Base-by-base conservation (phyloP, 2,113 vertebrate species). In the Struthio camelus region DNA sequence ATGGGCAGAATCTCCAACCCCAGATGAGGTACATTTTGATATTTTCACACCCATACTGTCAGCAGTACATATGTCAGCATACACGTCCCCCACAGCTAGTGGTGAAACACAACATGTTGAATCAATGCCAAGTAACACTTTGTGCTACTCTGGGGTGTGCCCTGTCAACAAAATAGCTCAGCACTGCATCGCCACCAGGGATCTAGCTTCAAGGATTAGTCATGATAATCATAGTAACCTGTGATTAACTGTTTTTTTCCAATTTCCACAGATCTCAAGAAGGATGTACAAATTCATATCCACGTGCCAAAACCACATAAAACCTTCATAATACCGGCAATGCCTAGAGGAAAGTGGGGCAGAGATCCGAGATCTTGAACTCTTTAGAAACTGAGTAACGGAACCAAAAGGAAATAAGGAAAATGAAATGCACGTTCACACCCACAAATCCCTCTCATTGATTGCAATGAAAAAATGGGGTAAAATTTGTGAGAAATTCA, bases 81-180 rank as follows among this genome's bases (percentile, higher is more conserved):
- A 4, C 2, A 0, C 19, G 59, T 75, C 81, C 54, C 46, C n/a
- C 53, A 7, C 0, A 0, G 50, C 73, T 3, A 2, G 34, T 18
- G 38, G 59, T 40, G 75, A 11, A 28, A 64, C 11, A 2, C 48
- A 72, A 70, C 34, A 7, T 36, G 67, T 28, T 9, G 0, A 24
- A 64, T 76, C 46, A 77, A 27, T 0, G 0, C 48, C 6, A 9
- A 80, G 69, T 48, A 40, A 70, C 14, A 20, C 34, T 54, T 67
- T 44, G 40, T 53, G 53, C 70, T 51, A 2, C 80, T 67, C n/a
- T 1, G 17, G 80, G 80, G 65, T 81, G 44, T 13, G 30, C 28
- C 53, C 13, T 9, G 54, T 54, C 53, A 40, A 10, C 51, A 40
- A 42, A 56, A 38, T 44, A 7, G 1, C 10, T 2, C 54, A 34